These are phyloP conservation scores for Mastacembelus armatus DNA, from an alignment of 2,797 vertebrate species.

Conservation along the genomic window DNA sequence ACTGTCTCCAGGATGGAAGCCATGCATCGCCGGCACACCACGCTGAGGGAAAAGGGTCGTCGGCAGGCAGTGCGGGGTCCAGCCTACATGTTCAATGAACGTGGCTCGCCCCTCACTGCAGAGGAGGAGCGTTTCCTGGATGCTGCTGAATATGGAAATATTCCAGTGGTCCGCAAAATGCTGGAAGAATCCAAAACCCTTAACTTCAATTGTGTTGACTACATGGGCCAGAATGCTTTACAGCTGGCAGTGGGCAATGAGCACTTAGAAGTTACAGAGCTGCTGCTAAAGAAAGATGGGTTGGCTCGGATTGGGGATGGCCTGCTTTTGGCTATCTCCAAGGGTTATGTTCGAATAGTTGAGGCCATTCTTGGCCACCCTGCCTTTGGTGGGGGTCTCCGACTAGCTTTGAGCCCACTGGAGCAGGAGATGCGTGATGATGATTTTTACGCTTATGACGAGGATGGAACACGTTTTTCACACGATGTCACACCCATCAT, in stretches of 20 bases:
- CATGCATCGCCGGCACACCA: slow-evolving; percentile 96
- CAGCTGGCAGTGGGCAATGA: slow-evolving; percentile 96
- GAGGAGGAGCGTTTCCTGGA: slow-evolving; percentile 96
- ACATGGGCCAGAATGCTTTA: slow-evolving; percentile 97
- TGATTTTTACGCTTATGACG: slow-evolving; percentile 95
- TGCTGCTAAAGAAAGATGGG: slow-evolving; percentile 95
- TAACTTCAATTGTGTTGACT: slow-evolving; percentile 96
- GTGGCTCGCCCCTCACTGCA: slow-evolving; percentile 91
- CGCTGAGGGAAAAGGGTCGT: slow-evolving; percentile 94
- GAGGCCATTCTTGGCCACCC: slow-evolving; percentile 94
- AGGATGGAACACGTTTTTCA: slow-evolving; percentile 95
- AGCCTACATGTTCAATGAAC: slow-evolving; percentile 98
- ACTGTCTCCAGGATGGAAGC: slow-evolving; percentile 83
- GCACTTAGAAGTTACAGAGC: slow-evolving; percentile 95
- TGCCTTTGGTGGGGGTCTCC: slow-evolving; percentile 90
- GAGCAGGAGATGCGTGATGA: slow-evolving; percentile 95
- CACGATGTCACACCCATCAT: slow-evolving; percentile 95
- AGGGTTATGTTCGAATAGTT: slow-evolving; percentile 96
- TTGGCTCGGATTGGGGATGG: slow-evolving; percentile 93
- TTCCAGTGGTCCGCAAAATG: slow-evolving; percentile 97
- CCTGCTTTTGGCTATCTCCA: slow-evolving; percentile 93
- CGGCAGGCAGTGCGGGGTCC: slow-evolving; percentile 95
- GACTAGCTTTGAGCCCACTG: slow-evolving; percentile 90
- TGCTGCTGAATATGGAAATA: slow-evolving; percentile 96
- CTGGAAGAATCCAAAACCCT: slow-evolving; percentile 96